phyloP scores from a whole-genome alignment of 2,888 invertebrate genomes.

The Siphlonurus alternatus region DNA sequence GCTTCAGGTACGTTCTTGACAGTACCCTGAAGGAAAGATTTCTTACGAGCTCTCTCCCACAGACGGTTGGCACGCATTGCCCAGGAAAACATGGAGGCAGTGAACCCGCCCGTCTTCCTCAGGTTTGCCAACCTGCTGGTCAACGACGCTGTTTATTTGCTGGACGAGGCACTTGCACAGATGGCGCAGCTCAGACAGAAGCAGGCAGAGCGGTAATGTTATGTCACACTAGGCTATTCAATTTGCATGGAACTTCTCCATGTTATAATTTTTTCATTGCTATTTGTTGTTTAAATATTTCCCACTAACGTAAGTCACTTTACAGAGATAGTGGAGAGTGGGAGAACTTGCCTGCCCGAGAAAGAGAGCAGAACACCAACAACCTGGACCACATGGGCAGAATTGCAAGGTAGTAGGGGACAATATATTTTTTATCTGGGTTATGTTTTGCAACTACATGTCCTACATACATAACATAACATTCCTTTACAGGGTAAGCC shows the following conservation, averaged over 20 bases:
- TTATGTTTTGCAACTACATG: too few species aligned
- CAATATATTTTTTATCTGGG: constrained; percentile 2
- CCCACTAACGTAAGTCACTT: neutral
- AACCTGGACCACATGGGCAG: constrained; percentile 61
- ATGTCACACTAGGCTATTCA: constrained; percentile 6
- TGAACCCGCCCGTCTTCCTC: constrained; percentile 78
- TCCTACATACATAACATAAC: too few species aligned
- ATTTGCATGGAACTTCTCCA: too few species aligned
- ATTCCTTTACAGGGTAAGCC: too few species aligned
- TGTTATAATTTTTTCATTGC: constrained; percentile 7
- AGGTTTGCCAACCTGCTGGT: constrained; percentile 91
- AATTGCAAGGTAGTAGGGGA: constrained; percentile 41
- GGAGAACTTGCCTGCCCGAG: constrained; percentile 46
- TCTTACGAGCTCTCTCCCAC: too few species aligned
- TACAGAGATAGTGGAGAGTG: constrained; percentile 55
- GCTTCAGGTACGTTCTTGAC: constrained; percentile 52
- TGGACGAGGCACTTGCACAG: constrained; percentile 81
- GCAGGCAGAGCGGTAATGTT: constrained; percentile 49
- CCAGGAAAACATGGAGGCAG: constrained; percentile 74
- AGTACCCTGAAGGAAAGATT: too few species aligned
- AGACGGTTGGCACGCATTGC: constrained; percentile 63
- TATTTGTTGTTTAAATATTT: constrained; percentile 9
- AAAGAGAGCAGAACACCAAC: constrained; percentile 55
- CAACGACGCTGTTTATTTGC: constrained; percentile 89
- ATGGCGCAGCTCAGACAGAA: constrained; percentile 76